These are phyloP conservation scores for Chrosomus eos DNA, from an alignment of 2,797 vertebrate species.

Conservation along the genomic window DNA sequence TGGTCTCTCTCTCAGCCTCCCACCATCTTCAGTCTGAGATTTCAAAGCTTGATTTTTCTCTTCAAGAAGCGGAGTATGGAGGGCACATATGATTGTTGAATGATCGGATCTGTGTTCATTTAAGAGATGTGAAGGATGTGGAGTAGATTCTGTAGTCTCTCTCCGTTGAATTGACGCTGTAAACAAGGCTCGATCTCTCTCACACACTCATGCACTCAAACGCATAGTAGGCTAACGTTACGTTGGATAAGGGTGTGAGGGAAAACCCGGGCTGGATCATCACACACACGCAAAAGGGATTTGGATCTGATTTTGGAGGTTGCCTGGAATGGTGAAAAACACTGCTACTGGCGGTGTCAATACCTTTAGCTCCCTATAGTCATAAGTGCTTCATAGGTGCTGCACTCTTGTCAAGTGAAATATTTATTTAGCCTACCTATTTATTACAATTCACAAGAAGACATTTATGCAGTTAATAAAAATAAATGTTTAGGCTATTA, in stretches of 20 bases:
- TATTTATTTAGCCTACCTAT: neutral
- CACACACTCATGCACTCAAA: conserved; percentile 49
- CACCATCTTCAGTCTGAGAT: conserved; percentile 42
- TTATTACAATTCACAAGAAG: neutral
- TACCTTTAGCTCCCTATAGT: neutral
- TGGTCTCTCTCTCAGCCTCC: conserved; percentile 42
- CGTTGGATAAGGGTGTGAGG: conserved; percentile 60
- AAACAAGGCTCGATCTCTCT: conserved; percentile 76
- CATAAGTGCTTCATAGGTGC: neutral
- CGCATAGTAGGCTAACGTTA: conserved; percentile 58
- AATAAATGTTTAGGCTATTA: neutral
- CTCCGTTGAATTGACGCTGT: conserved; percentile 69
- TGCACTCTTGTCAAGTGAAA: neutral
- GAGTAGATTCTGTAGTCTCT: conserved; percentile 64
- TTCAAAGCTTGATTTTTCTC: conserved; percentile 28
- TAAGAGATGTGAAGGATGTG: conserved; percentile 59
- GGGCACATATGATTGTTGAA: neutral
- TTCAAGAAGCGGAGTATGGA: neutral
- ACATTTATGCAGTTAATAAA: neutral
- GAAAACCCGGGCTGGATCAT: conserved; percentile 64
- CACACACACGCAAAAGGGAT: neutral
- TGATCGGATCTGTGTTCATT: conserved; percentile 15
- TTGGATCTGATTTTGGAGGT: neutral
- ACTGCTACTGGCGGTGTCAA: neutral
- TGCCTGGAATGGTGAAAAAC: neutral